phyloP scores from a whole-genome alignment of 2,113 vertebrate species.

The Paradoxurus hermaphroditus region DNA sequence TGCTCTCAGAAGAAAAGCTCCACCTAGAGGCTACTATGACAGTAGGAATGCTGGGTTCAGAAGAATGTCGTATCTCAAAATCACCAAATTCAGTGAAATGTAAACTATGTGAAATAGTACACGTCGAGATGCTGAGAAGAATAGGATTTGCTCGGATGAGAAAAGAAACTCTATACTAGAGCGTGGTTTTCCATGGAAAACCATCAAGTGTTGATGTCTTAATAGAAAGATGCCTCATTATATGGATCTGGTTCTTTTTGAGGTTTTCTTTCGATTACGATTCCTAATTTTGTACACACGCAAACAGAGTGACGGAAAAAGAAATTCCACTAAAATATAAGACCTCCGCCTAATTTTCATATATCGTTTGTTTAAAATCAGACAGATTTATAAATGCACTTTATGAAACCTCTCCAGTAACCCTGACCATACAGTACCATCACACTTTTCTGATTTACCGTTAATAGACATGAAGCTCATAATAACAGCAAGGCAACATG shows the following conservation, averaged over 20 bases:
- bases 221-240: not conserved
- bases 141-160: not conserved
- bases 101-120: not conserved
- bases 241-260: not conserved
- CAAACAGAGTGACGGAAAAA: fast-evolving
- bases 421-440: not conserved
- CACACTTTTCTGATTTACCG: not conserved
- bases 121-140: not conserved
- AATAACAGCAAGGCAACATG: not conserved
- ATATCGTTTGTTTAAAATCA: not conserved
- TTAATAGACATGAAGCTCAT: not conserved
- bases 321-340: conserved; percentile 5
- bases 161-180: not conserved
- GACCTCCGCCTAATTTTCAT: not conserved
- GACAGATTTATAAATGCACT: not conserved
- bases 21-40: not conserved
- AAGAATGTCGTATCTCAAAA: not conserved
- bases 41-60: not conserved
- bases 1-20: not conserved
- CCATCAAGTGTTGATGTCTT: not conserved
- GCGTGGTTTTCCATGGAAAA: not conserved
- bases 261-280: not conserved
- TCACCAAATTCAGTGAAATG: not conserved
- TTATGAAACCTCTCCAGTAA: not conserved
- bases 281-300: not conserved